These are phyloP conservation scores for Prosopocoilus inquinatus DNA, from an alignment of 2,888 invertebrate species.

Conservation along the genomic window DNA sequence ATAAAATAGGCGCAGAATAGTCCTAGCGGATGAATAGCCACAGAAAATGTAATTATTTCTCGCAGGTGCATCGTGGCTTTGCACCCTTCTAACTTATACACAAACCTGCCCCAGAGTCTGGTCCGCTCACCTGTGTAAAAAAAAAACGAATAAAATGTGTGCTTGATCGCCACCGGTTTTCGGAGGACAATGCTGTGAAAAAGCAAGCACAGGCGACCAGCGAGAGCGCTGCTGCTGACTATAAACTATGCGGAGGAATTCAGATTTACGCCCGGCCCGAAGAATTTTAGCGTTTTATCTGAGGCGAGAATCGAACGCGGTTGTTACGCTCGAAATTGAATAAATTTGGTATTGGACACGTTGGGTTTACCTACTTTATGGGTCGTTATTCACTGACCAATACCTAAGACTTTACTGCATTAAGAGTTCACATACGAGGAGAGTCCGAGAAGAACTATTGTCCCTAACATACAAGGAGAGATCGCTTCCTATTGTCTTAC, in stretches of 20 bases:
- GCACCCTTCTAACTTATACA: slow-evolving; percentile 27
- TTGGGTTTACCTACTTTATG: no score
- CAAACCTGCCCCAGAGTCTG: slow-evolving; percentile 27
- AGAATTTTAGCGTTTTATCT: slow-evolving; percentile 15
- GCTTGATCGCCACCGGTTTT: slow-evolving; percentile 29
- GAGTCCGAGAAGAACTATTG: no score
- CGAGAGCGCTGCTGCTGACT: no score
- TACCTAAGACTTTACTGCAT: no score
- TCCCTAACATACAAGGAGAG: no score
- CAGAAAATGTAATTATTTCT: slow-evolving; percentile 32
- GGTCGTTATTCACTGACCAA: no score
- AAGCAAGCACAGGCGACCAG: neutral
- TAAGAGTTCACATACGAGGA: no score
- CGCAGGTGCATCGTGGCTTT: slow-evolving; percentile 33
- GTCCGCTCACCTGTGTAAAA: slow-evolving; percentile 29
- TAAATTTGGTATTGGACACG: no score
- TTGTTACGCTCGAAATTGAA: neutral
- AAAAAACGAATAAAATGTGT: slow-evolving; percentile 25
- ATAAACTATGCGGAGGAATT: slow-evolving; percentile 6
- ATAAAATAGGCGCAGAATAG: slow-evolving; percentile 13
- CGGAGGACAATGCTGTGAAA: slow-evolving; percentile 5
- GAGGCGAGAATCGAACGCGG: slow-evolving; percentile 5
- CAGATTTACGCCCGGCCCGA: neutral
- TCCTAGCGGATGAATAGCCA: slow-evolving; percentile 24
- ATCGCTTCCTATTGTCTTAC: no score